Evolutionary conservation across 2,113 vertebrate species (phyloP).

Genomic region (Carettochelys insculpta): DNA sequence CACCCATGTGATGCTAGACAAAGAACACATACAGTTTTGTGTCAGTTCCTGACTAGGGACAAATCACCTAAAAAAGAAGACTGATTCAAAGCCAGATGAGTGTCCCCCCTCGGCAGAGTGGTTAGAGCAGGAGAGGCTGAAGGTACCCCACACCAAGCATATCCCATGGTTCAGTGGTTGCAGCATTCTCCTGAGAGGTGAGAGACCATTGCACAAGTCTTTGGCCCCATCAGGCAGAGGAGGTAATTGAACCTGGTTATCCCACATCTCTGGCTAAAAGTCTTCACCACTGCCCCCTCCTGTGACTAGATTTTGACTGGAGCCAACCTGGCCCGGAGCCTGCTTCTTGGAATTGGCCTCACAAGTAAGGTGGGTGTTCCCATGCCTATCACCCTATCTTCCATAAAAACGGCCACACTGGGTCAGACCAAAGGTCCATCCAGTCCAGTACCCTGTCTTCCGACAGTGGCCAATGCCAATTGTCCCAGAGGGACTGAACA

Average conservation of each 20-base stretch:
- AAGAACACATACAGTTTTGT: neutral
- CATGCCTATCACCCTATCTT: neutral
- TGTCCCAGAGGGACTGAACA: too few species aligned
- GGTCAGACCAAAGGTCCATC: too few species aligned
- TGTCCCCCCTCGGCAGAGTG: neutral
- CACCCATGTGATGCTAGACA: neutral
- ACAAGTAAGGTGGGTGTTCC: neutral
- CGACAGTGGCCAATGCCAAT: too few species aligned
- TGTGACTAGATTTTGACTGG: neutral
- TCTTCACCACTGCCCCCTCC: neutral
- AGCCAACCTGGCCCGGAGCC: neutral
- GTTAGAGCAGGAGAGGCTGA: neutral
- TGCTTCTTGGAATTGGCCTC: neutral
- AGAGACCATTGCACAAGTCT: neutral
- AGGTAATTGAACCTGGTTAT: neutral
- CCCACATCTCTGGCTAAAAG: neutral
- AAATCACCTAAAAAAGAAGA: neutral
- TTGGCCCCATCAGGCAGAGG: neutral
- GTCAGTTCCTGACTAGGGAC: neutral
- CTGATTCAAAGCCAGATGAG: neutral
- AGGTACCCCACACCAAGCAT: neutral
- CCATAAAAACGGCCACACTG: too few species aligned
- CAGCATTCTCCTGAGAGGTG: neutral
- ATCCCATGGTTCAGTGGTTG: neutral
- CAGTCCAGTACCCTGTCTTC: too few species aligned